Evolutionary conservation across 1,140 invertebrate genomes (phyloP).

Genomic region (Hetaerina americana): DNA sequence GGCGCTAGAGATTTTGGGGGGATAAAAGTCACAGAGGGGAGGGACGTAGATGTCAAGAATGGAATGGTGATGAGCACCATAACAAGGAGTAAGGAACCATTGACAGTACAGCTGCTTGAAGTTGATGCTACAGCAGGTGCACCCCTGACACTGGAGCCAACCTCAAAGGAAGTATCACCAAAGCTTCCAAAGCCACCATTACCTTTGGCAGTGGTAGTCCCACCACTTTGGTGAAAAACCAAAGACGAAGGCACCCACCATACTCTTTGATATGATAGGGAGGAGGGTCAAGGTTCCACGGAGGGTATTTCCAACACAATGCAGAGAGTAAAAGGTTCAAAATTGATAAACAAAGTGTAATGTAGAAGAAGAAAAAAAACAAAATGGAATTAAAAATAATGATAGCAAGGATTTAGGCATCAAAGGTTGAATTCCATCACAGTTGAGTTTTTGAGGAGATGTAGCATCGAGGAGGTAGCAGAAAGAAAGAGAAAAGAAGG

Average conservation of each 20-base stretch:
- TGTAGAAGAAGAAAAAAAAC: not conserved
- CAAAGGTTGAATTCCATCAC: no score
- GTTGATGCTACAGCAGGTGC: not conserved
- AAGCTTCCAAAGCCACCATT: not conserved
- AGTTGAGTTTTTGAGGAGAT: no score
- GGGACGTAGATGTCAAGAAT: not conserved
- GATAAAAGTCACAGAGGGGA: not conserved
- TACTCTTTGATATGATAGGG: not conserved
- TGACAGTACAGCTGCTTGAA: not conserved
- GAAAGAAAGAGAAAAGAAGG: not conserved
- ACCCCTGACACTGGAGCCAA: not conserved
- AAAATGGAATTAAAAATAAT: not conserved
- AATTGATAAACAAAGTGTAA: not conserved
- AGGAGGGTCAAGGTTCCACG: not conserved
- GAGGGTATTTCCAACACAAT: not conserved
- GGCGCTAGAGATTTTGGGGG: not conserved
- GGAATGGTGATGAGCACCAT: not conserved
- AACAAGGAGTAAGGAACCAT: not conserved
- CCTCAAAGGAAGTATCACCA: not conserved
- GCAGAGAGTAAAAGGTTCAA: not conserved
- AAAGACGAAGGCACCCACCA: constrained; percentile 5
- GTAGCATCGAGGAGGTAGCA: not conserved
- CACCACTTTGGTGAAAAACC: constrained; percentile 3
- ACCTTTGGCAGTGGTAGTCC: not conserved
- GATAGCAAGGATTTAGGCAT: no score